Percentiles rank a stretch among this genome's conserved stretches.
phyloP scores from a whole-genome alignment of 2,888 invertebrate genomes.

The Electrophaes corylata region DNA sequence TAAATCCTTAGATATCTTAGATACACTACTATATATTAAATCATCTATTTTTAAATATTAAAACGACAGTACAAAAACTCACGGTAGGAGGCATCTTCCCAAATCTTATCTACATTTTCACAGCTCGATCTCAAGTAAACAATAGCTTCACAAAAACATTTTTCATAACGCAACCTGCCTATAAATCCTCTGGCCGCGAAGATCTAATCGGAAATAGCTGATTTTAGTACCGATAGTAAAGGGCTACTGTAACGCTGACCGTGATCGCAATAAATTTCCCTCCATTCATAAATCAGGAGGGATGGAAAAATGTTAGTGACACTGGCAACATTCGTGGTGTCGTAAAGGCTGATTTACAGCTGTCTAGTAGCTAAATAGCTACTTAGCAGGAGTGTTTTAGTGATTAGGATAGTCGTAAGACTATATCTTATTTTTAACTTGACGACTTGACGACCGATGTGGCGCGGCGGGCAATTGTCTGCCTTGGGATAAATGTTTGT shows the following conservation, averaged over 20 bases:
- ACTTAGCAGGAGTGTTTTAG: slow-evolving; percentile 24
- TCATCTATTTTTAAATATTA: no score
- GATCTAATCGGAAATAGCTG: slow-evolving; percentile 47
- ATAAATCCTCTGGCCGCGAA: slow-evolving; percentile 38
- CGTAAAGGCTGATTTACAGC: slow-evolving; percentile 37
- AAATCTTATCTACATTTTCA: slow-evolving; percentile 7
- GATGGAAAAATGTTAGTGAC: slow-evolving; percentile 47
- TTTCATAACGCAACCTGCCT: slow-evolving; percentile 40
- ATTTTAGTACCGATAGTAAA: slow-evolving; percentile 48
- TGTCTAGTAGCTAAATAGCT: slow-evolving; percentile 28
- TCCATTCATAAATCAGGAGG: slow-evolving; percentile 57
- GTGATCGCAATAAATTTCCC: slow-evolving; percentile 52
- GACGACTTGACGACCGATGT: no score
- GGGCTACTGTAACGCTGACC: slow-evolving; percentile 51
- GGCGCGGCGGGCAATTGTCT: no score
- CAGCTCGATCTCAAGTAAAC: slow-evolving; percentile 19
- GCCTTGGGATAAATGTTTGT: no score
- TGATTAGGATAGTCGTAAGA: slow-evolving; percentile 8
- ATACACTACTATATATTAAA: no score
- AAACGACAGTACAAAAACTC: no score
- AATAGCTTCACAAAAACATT: slow-evolving; percentile 33
- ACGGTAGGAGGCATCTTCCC: no score
- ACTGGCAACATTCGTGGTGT: slow-evolving; percentile 53
- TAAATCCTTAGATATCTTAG: no score
- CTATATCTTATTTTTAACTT: not conserved